Conservation (phyloP, 2,888 invertebrate species). For the Myopa tessellatipennis region DNA sequence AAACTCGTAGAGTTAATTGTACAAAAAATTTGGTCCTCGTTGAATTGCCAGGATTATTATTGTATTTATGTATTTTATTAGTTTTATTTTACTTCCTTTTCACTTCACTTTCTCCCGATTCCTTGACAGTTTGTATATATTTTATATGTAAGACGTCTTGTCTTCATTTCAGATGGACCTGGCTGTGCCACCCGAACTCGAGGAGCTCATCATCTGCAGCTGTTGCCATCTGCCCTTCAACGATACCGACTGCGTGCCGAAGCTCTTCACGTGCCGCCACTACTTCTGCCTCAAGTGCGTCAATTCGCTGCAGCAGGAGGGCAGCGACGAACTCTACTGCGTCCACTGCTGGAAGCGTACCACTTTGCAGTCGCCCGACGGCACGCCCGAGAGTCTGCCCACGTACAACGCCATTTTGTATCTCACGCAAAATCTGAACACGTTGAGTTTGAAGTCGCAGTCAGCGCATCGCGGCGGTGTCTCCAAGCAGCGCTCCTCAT, state of each 20-base stretch:
- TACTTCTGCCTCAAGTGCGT: constrained; percentile 82
- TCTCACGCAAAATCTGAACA: constrained; percentile 73
- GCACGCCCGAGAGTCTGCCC: constrained; percentile 76
- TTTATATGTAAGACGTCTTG: not conserved
- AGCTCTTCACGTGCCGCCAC: constrained; percentile 80
- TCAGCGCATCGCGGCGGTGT: constrained; percentile 22
- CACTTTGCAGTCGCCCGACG: constrained; percentile 74
- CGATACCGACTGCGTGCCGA: constrained; percentile 78
- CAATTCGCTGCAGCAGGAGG: constrained; percentile 76
- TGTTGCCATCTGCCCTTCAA: constrained; percentile 82
- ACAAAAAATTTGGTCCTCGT: not conserved
- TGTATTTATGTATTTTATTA: not conserved
- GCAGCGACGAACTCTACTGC: constrained; percentile 77
- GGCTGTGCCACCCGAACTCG: constrained; percentile 75
- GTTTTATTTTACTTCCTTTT: not conserved
- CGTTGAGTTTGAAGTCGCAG: constrained; percentile 69
- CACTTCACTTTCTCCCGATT: not conserved
- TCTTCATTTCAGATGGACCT: constrained; percentile 70
- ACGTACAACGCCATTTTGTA: constrained; percentile 77
- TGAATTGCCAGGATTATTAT: not conserved
- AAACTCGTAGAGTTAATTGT: not conserved
- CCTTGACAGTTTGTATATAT: not conserved
- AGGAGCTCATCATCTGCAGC: constrained; percentile 80
- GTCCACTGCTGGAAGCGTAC: constrained; percentile 82
- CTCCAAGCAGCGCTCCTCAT: constrained; percentile 49